Evolutionary conservation across 1,140 invertebrate species (phyloP).

Genomic region (Lethocerus indicus): DNA sequence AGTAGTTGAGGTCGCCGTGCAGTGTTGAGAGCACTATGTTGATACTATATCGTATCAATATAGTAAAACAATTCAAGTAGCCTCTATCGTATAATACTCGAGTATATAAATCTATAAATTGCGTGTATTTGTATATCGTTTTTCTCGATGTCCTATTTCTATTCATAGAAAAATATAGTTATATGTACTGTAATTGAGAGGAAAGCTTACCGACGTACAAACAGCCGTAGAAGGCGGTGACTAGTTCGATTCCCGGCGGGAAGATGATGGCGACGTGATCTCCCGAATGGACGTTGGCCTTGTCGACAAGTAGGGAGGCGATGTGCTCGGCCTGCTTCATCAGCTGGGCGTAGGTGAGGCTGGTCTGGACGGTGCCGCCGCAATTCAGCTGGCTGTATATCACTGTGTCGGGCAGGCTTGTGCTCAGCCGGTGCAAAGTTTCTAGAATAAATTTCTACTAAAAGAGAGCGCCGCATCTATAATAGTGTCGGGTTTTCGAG

Average conservation of each 20-base stretch:
- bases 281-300: slow-evolving; percentile 86
- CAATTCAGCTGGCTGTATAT: slow-evolving; percentile 92
- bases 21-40: too few relatives aligned
- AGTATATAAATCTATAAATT: too few relatives aligned
- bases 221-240: slow-evolving; percentile 98
- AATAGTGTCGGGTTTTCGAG: too few relatives aligned
- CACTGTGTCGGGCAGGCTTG: slow-evolving; percentile 91
- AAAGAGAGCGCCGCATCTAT: slow-evolving; percentile 18
- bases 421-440: slow-evolving; percentile 86
- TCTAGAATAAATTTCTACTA: slow-evolving; percentile 97
- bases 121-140: too few relatives aligned
- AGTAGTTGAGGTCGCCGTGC: too few relatives aligned
- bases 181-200: too few relatives aligned
- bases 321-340: slow-evolving; percentile 95
- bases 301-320: slow-evolving; percentile 82
- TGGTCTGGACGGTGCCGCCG: slow-evolving; percentile 75
- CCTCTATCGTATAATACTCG: too few relatives aligned
- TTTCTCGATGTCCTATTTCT: too few relatives aligned
- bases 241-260: slow-evolving; percentile 90
- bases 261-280: slow-evolving; percentile 99
- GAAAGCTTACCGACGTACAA: slow-evolving; percentile 76
- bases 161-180: too few relatives aligned
- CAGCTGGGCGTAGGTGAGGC: slow-evolving; percentile 84
- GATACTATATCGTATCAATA: too few relatives aligned
- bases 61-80: too few relatives aligned